phyloP scores from a whole-genome alignment of 2,113 vertebrate genomes.

The Spea bombifrons region DNA sequence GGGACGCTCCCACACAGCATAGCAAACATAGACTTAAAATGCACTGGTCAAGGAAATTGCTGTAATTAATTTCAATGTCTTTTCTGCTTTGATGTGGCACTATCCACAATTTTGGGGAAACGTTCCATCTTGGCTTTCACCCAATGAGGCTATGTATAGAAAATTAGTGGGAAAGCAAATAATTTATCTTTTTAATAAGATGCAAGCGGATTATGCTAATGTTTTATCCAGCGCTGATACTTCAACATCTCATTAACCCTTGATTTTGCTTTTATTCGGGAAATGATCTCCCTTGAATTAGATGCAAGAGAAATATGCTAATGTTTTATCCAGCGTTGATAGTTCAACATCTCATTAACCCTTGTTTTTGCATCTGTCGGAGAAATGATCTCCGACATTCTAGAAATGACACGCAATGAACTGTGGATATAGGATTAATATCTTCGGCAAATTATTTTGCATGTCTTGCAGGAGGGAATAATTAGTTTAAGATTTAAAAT shows the following conservation, averaged over 20 bases:
- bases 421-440: not conserved
- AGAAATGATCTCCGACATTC: not conserved
- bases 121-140: conserved; percentile 53
- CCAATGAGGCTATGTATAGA: conserved; percentile 52
- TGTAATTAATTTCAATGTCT: conserved; percentile 65
- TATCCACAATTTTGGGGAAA: conserved; percentile 51
- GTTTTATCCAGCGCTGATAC: conserved; percentile 4
- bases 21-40: conserved; percentile 54
- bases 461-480: not conserved
- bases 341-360: conserved; percentile 6
- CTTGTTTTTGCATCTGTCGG: not conserved
- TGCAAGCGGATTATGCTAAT: not conserved
- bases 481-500: conserved; percentile 54
- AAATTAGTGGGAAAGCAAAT: conserved; percentile 38
- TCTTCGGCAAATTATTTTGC: conserved; percentile 10
- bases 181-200: not conserved
- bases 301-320: too few relatives aligned
- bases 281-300: not conserved
- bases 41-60: conserved; percentile 60
- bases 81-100: conserved; percentile 64
- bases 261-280: not conserved
- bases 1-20: conserved; percentile 60
- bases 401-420: conserved; percentile 19
- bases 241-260: conserved; percentile 7
- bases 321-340: conserved; percentile 11